Percentiles rank a stretch among this genome's conserved stretches.
Conservation (phyloP, 2,797 vertebrate species). For the Natrix natrix region DNA sequence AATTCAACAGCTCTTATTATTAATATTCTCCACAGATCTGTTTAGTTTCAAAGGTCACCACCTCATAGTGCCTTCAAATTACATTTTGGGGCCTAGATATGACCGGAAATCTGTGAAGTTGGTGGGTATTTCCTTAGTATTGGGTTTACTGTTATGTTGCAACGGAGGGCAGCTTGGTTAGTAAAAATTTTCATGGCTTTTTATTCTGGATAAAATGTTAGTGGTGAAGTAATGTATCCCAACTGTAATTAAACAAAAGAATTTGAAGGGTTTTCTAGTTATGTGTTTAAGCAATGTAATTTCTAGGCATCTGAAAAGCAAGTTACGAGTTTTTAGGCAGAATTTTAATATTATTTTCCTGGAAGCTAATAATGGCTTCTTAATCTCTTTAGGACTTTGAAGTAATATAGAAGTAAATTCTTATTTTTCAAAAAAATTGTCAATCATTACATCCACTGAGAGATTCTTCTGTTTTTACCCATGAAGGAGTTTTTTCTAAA, state of each 20-base stretch:
- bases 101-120: neutral
- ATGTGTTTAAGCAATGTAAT: neutral
- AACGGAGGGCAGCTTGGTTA: neutral
- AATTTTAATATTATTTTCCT: conserved; percentile 1
- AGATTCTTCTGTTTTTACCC: conserved; percentile 4
- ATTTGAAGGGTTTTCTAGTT: neutral
- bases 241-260: neutral
- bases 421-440: conserved; percentile 26
- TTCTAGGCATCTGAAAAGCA: neutral
- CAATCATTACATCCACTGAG: conserved; percentile 23
- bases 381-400: conserved; percentile 18
- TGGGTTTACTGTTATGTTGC: neutral
- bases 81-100: neutral
- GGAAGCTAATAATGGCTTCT: neutral
- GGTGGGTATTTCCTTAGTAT: neutral
- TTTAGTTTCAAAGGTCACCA: neutral
- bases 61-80: neutral
- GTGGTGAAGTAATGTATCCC: neutral
- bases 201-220: neutral
- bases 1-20: neutral
- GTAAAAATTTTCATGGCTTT: neutral
- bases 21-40: neutral
- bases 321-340: neutral
- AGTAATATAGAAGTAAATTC: conserved; percentile 44
- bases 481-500: neutral